Percentiles rank a stretch among this genome's conserved stretches.
Evolutionary conservation across 2,797 vertebrate species (phyloP).

Genomic region (Argentina silus): DNA sequence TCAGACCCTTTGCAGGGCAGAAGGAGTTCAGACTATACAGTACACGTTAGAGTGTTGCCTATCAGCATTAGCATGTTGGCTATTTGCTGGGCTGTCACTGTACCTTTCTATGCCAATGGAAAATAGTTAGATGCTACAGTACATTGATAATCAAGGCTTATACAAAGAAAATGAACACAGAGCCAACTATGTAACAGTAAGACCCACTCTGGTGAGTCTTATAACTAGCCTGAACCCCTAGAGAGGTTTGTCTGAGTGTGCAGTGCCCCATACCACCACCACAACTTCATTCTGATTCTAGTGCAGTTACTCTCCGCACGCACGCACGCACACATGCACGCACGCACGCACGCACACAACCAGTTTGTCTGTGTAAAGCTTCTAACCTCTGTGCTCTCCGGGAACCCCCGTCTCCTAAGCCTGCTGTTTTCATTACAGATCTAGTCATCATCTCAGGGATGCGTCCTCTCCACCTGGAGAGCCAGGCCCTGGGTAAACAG

Average conservation of each 20-base stretch:
- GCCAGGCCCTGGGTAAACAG: not conserved
- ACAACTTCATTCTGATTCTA: not conserved
- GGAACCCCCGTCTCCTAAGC: not conserved
- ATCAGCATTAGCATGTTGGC: not conserved
- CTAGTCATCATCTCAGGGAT: not conserved
- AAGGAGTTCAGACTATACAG: too few species aligned
- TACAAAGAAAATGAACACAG: not conserved
- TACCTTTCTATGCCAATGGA: not conserved
- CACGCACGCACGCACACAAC: too few species aligned
- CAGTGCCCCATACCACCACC: too few species aligned
- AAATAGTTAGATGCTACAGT: not conserved
- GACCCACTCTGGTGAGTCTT: too few species aligned
- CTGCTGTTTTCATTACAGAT: slow-evolving; percentile 3
- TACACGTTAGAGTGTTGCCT: not conserved
- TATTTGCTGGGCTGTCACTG: not conserved
- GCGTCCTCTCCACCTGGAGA: too few species aligned
- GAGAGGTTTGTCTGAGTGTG: too few species aligned
- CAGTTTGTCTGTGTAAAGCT: too few species aligned
- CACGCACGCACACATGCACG: too few species aligned
- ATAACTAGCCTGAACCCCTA: too few species aligned
- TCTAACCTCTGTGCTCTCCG: too few species aligned
- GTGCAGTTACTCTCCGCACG: not conserved
- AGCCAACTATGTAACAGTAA: too few species aligned
- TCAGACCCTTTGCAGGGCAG: not conserved
- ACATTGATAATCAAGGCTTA: not conserved